Evolutionary conservation across 2,888 invertebrate genomes (phyloP).

Genomic region (Drosophila lacicola): DNA sequence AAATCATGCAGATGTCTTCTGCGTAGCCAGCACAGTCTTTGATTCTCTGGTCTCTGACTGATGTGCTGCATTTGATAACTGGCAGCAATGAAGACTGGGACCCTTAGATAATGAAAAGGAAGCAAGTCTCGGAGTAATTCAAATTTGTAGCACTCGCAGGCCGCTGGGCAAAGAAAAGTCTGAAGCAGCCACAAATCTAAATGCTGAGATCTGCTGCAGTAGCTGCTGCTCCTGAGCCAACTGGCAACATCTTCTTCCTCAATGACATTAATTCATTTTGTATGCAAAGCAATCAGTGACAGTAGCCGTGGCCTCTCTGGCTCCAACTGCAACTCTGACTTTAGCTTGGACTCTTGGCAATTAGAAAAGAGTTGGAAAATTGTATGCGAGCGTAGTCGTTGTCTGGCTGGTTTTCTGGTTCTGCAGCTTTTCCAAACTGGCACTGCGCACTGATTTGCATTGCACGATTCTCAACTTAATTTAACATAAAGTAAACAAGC

Average conservation of each 20-base stretch:
- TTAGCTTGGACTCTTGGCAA: conserved; percentile 63
- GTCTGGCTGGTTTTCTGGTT: conserved; percentile 34
- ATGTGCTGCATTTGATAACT: conserved; percentile 76
- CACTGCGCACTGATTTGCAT: conserved; percentile 78
- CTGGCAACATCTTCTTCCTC: conserved; percentile 77
- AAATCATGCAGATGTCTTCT: conserved; percentile 45
- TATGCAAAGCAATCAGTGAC: conserved; percentile 78
- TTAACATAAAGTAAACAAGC: conserved; percentile 83
- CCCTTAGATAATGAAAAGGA: conserved; percentile 75
- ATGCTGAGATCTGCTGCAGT: conserved; percentile 32
- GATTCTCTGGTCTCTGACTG: conserved; percentile 37
- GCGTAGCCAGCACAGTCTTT: conserved; percentile 15
- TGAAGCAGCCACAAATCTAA: conserved; percentile 21
- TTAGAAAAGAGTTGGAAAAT: conserved; percentile 80
- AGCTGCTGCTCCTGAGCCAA: conserved; percentile 34
- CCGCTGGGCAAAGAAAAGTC: conserved; percentile 39
- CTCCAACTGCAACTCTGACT: conserved; percentile 26
- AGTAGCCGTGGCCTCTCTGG: conserved; percentile 54
- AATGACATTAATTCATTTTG: conserved; percentile 82
- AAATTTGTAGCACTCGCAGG: conserved; percentile 58
- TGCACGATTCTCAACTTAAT: conserved; percentile 83
- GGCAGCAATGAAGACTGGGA: conserved; percentile 65
- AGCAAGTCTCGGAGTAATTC: conserved; percentile 63
- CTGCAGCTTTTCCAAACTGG: conserved; percentile 57
- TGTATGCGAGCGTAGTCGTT: conserved; percentile 56